Base-by-base conservation (phyloP, 2,797 vertebrate species). In the Intellagama lesueurii region DNA sequence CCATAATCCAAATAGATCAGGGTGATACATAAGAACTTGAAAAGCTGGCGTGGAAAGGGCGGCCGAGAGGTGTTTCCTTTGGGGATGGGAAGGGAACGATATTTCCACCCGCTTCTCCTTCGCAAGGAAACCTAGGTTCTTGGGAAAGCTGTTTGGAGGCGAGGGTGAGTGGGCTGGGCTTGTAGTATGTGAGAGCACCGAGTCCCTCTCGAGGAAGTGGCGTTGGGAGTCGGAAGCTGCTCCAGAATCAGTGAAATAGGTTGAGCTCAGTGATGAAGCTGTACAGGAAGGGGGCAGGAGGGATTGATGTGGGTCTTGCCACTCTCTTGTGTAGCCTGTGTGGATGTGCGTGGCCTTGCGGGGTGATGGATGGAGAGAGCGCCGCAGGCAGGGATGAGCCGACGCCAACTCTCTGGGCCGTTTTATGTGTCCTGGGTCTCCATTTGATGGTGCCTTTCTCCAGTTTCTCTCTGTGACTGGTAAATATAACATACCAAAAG, bases 391-490 rank as follows among this genome's bases (percentile, higher is more conserved):
- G 52, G 79, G 26, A 35, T 73, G 69, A 89, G 1, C 72, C 1
- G 52, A 9, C n/a, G n/a, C n/a, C 64, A 40, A 40, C 40, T 40
- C 40, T 40, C 40, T 56, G 14, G 52, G 14, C 52, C 9, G 52
- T 14, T 56, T 2, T 56, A 14, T 2, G 9, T 56, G 52, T 40
- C 60, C 88, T 79, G 70, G 60, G 85, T 83, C 60, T 47, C 83
- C 66, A 52, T 66, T 75, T 86, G 52, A 87, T 88, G 81, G 44
- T 35, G 83, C 90, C 92, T 80, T 92, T 49, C 83, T 70, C 87
- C 90, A 72, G 49, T 86, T 84, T 73, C n/a, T 92, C 52, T 82
- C 77, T 90, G 91, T 91, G 89, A 87, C 83, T 94, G 92, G 94
- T 92, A 94, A 94, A 93, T 93, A 95, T 92, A 56, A 56, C 40